Evolutionary conservation across 2,888 invertebrate species (phyloP), one percentile per base, ranked within the genome.

Genomic region (Papilio elwesi): DNA sequence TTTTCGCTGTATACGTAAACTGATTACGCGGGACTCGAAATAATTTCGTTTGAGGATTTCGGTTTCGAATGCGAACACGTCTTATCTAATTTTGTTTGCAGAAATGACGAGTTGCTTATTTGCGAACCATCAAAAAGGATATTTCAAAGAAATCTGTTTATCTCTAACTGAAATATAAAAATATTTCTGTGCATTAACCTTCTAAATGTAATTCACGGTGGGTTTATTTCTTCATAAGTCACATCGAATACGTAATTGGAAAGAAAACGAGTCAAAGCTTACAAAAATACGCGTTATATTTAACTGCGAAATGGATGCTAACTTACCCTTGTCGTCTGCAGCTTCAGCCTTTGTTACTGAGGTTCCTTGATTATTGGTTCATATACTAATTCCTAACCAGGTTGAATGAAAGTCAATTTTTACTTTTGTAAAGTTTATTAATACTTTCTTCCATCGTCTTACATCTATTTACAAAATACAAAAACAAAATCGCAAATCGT

Each of bases 391-490:
- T 62, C n/a, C n/a, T 15, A 52, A 15, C 62, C 9, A 0, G 11
- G 11, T n/a, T 55, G 0, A 71, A 55, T 72, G 12, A 72, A 72
- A 68, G 68, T 11, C 72, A 68, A 53, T 51, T 68, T 43, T 38
- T 49, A 72, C 26, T 72, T 72, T 68, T 63, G 15, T 64, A 72
- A 72, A 6, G 55, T 72, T 72, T 72, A 72, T 72, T 72, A 72
- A 55, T 72, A 68, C 48, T 63, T 48, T 49, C 62, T 64, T 63
- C 68, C 49, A n/a, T 68, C 63, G 8, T 71, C 26, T 59, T 72
- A 72, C 72, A 72, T 64, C 68, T 72, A 72, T 72, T 72, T 72
- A 72, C 72, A 72, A 72, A 72, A 72, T 72, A 72, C 68, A 72
- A 72, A 72, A 68, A 55, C 55, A 72, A 68, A 68, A 48, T 26